Evolutionary conservation across 2,888 invertebrate species (phyloP).

Genomic region (Adelphocoris suturalis): DNA sequence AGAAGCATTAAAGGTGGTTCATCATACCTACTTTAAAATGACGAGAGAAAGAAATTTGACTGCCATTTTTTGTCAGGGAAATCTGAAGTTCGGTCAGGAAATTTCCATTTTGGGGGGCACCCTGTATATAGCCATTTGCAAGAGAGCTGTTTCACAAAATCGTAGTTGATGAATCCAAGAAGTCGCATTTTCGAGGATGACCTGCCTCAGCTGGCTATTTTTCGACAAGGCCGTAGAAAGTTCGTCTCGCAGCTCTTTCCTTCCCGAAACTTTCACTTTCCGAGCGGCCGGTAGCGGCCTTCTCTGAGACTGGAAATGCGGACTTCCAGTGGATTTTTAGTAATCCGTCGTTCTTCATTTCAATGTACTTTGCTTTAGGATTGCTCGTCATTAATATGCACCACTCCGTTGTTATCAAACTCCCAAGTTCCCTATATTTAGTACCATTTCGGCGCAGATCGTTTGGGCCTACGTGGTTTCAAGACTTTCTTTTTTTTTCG

Average conservation of each 20-base stretch:
- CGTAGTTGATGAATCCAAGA: no score
- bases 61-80: no score
- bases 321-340: background rate
- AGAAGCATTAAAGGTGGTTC: no score
- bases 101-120: no score
- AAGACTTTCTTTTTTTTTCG: constrained; percentile 15
- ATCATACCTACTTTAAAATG: no score
- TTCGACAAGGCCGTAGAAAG: constrained; percentile 27
- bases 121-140: no score
- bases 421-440: background rate
- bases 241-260: background rate
- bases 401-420: background rate
- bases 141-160: no score
- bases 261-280: background rate
- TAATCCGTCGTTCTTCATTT: background rate
- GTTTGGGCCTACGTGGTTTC: background rate
- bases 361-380: background rate
- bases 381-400: no score
- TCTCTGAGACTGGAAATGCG: background rate
- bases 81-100: no score
- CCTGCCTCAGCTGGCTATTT: background rate
- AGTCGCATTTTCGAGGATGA: no score
- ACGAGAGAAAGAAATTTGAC: no score
- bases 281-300: constrained; percentile 6
- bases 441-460: background rate